Conservation (phyloP, 2,113 vertebrate genomes). For the Austrofundulus limnaeus region DNA sequence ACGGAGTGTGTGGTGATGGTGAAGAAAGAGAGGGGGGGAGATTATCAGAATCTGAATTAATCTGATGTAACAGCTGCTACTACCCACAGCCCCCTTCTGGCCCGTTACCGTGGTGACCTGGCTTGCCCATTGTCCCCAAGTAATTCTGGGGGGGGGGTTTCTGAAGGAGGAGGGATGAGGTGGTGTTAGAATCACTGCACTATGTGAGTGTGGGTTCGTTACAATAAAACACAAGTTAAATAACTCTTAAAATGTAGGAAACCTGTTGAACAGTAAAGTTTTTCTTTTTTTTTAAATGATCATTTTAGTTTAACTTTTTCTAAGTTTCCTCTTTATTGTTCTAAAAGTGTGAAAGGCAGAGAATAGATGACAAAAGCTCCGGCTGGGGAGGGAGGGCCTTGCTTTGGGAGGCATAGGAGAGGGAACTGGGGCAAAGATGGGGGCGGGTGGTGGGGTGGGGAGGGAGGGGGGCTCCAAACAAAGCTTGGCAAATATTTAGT, state of each 20-base stretch:
- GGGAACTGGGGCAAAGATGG: slow-evolving; percentile 72
- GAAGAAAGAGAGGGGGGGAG: slow-evolving; percentile 74
- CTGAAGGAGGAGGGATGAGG: slow-evolving; percentile 78
- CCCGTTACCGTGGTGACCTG: slow-evolving; percentile 82
- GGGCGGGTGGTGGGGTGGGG: slow-evolving; percentile 25
- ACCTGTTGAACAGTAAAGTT: background rate
- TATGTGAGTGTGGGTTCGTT: slow-evolving; percentile 65
- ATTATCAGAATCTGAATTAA: slow-evolving; percentile 86
- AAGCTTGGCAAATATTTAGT: slow-evolving; percentile 69
- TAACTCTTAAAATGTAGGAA: slow-evolving; percentile 9
- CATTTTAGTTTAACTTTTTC: slow-evolving; percentile 16
- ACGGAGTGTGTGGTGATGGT: slow-evolving; percentile 66
- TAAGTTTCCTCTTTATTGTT: slow-evolving; percentile 21
- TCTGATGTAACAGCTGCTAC: slow-evolving; percentile 87
- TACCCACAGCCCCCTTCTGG: slow-evolving; percentile 76
- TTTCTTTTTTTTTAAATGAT: background rate
- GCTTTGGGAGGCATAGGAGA: slow-evolving; percentile 51
- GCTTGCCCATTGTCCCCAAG: slow-evolving; percentile 82
- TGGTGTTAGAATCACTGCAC: slow-evolving; percentile 72
- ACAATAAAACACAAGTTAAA: slow-evolving; percentile 46
- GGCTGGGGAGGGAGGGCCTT: slow-evolving; percentile 66
- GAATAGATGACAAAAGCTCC: slow-evolving; percentile 55
- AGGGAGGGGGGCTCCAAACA: slow-evolving; percentile 35
- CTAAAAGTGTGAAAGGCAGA: slow-evolving; percentile 30
- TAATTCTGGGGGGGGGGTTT: slow-evolving; percentile 83